Conservation (phyloP, 2,113 vertebrate genomes). For the Sylvietta virens region DNA sequence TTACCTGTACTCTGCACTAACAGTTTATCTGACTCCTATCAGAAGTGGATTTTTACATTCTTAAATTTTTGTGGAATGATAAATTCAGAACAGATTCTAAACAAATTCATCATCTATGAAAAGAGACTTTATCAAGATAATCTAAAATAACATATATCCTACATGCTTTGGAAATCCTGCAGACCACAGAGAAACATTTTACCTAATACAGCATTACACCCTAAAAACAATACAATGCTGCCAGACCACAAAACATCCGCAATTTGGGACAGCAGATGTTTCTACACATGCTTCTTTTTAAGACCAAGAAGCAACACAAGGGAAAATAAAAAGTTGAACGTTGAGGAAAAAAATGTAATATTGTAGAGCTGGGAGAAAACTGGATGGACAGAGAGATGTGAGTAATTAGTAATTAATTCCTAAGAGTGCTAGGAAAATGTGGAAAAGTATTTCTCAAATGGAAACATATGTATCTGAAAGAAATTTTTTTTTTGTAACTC, state of each 20-base stretch:
- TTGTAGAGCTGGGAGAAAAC: not conserved
- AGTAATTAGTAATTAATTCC: constrained; percentile 6
- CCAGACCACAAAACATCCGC: constrained; percentile 69
- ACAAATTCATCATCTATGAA: constrained; percentile 40
- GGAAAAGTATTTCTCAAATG: not conserved
- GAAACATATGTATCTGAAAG: not conserved
- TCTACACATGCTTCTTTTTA: constrained; percentile 76
- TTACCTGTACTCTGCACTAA: not conserved
- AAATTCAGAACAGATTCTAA: constrained; percentile 33
- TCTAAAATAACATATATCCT: constrained; percentile 59
- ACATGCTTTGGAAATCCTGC: constrained; percentile 69
- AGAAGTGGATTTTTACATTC: constrained; percentile 20
- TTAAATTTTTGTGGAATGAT: constrained; percentile 3
- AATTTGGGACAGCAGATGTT: constrained; percentile 70
- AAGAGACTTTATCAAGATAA: constrained; percentile 57
- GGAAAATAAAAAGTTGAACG: constrained; percentile 57
- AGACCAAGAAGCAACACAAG: constrained; percentile 54
- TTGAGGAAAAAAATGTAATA: constrained; percentile 38
- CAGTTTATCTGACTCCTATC: not conserved
- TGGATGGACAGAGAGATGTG: constrained; percentile 19
- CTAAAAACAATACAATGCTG: constrained; percentile 59
- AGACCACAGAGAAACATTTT: constrained; percentile 62
- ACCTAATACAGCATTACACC: constrained; percentile 58
- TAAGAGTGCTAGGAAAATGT: not conserved
- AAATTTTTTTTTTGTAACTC: not conserved